Percentiles rank a stretch among this genome's conserved stretches.
Conservation (phyloP, 1,140 invertebrate species). For the Bradysia coprophila region DNA sequence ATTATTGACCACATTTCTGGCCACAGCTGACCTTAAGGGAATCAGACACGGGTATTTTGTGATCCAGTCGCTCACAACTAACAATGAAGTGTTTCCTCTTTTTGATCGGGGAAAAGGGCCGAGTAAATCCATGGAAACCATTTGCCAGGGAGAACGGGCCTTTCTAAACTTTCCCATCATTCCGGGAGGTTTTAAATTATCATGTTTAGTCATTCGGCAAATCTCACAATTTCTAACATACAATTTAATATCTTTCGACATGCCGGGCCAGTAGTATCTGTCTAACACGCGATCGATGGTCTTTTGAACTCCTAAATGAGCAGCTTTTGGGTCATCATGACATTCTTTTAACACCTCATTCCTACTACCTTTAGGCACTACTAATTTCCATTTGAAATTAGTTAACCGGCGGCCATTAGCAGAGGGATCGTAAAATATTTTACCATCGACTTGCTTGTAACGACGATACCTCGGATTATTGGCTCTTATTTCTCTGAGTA, state of each 20-base stretch:
- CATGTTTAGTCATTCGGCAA: background rate
- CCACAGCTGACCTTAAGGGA: slow-evolving; percentile 1
- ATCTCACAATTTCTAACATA: background rate
- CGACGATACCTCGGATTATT: no score
- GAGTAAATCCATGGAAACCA: slow-evolving; percentile 2
- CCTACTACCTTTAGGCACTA: background rate
- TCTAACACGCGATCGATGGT: background rate
- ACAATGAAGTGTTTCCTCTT: slow-evolving; percentile 1
- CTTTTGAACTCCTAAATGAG: background rate
- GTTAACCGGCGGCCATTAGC: no score
- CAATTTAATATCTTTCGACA: background rate
- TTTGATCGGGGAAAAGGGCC: slow-evolving; percentile 4
- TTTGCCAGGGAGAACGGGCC: slow-evolving; percentile 4
- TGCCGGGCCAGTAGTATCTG: background rate
- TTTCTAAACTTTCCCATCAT: background rate
- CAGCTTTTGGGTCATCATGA: background rate
- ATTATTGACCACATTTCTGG: background rate
- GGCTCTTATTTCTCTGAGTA: background rate
- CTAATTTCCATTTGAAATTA: background rate
- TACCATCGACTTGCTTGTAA: no score
- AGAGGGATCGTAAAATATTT: no score
- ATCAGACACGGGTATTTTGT: slow-evolving; percentile 1
- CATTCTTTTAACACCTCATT: background rate
- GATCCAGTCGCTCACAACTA: slow-evolving; percentile 3
- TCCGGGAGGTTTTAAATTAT: background rate